These are phyloP conservation scores for Leptopilina boulardi DNA, from an alignment of 1,140 invertebrate species.

Conservation along the genomic window DNA sequence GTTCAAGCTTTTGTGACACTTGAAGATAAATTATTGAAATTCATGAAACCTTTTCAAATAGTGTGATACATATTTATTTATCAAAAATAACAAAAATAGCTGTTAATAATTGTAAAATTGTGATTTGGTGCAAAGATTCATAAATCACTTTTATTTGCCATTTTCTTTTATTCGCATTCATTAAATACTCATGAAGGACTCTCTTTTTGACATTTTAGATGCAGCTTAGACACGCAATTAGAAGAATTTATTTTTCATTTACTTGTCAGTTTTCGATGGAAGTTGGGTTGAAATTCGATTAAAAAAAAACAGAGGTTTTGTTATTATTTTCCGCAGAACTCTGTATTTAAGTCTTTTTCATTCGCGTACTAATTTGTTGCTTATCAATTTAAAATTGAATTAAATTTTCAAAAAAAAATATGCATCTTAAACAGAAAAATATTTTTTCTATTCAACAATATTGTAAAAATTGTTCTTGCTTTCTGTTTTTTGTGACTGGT, in stretches of 20 bases:
- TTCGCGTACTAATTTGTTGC: no score
- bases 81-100: background rate
- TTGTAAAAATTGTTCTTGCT: slow-evolving; percentile 31
- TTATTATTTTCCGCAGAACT: no score
- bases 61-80: no score
- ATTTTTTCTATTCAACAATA: background rate
- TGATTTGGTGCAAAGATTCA: background rate
- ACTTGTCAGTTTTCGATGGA: background rate
- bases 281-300: background rate
- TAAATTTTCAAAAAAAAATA: background rate
- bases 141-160: slow-evolving; percentile 5
- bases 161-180: slow-evolving; percentile 8
- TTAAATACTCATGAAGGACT: background rate
- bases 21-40: no score
- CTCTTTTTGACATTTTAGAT: background rate
- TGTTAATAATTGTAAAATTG: background rate
- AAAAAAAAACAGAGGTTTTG: no score
- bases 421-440: background rate
- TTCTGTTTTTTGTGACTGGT: slow-evolving; percentile 38
- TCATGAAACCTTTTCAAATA: no score
- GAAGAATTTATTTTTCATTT: slow-evolving; percentile 16
- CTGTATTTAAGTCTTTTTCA: no score
- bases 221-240: background rate
- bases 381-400: no score
- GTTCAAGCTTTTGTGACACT: background rate